Evolutionary conservation across 64 coral and sea anemone genomes (phyloP).

Genomic region (Montipora sp.): DNA sequence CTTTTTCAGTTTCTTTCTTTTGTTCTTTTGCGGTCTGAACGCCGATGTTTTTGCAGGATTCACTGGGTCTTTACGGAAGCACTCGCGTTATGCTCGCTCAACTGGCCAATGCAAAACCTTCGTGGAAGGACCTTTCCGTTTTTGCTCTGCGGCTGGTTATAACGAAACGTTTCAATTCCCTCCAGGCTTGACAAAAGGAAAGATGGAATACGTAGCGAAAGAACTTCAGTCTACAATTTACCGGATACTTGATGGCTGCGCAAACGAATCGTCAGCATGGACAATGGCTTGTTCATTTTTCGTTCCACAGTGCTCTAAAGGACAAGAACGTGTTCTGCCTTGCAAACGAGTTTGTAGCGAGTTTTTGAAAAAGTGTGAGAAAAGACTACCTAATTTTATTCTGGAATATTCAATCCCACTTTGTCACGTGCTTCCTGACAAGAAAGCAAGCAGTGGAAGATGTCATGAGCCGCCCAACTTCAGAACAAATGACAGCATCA

Average conservation of each 20-base stretch:
- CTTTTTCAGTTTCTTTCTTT: not conserved
- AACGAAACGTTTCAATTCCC: slow-evolving; percentile 26
- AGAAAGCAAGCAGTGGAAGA: not conserved
- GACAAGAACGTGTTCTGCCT: slow-evolving; percentile 3
- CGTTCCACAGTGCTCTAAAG: not conserved
- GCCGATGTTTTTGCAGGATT: not conserved
- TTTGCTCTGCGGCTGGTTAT: slow-evolving; percentile 24
- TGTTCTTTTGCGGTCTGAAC: not conserved
- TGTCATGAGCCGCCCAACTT: slow-evolving; percentile 32
- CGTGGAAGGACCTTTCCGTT: not conserved
- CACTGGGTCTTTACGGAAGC: not conserved
- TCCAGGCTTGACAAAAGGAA: not conserved
- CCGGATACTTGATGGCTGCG: not conserved
- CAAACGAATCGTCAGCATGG: not conserved
- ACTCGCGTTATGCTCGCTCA: not conserved
- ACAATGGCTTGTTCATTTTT: not conserved
- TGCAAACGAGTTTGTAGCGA: slow-evolving; percentile 38
- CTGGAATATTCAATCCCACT: not conserved
- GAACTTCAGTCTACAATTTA: not conserved
- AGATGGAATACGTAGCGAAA: not conserved
- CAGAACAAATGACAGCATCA: slow-evolving; percentile 10
- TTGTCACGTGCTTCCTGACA: slow-evolving; percentile 3
- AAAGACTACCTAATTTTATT: not conserved
- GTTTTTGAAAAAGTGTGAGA: slow-evolving; percentile 26
- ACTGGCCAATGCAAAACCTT: slow-evolving; percentile 9